Conservation (phyloP, 2,797 vertebrate genomes). For the Hypotaenidia philippensis region DNA sequence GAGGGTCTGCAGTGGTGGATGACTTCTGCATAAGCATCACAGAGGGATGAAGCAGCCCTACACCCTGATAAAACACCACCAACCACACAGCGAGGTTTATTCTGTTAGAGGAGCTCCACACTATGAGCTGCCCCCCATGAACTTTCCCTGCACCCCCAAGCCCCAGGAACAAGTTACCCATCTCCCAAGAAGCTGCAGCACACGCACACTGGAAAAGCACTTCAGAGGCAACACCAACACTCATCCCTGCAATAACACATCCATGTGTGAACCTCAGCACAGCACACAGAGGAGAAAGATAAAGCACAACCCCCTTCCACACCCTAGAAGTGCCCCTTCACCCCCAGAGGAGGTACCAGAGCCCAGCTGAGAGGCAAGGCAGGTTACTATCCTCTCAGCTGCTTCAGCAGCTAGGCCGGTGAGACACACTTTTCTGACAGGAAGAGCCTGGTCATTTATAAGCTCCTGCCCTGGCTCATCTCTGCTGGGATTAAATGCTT, state of each 20-base stretch:
- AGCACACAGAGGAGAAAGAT: not conserved
- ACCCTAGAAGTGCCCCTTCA: not conserved
- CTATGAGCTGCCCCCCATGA: accelerated
- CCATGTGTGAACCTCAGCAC: not conserved
- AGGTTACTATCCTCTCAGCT: not conserved
- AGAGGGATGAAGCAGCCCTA: not conserved
- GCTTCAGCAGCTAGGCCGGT: not conserved
- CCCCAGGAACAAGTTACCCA: not conserved
- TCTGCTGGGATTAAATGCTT: constrained; percentile 9
- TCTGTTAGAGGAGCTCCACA: not conserved
- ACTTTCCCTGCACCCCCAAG: not conserved
- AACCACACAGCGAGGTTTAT: not conserved
- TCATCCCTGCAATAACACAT: not conserved
- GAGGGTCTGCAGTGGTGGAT: not conserved
- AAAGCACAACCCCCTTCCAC: not conserved
- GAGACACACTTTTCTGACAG: not conserved
- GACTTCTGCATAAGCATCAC: not conserved
- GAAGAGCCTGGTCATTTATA: not conserved
- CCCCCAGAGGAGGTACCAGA: not conserved
- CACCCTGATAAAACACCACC: not conserved
- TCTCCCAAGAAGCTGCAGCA: not conserved
- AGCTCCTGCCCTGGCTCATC: not conserved
- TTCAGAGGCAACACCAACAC: not conserved
- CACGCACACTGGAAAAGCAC: not conserved
- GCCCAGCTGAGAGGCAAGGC: not conserved